Conservation (phyloP, 2,113 vertebrate species). For the Prietella phreatophila region DNA sequence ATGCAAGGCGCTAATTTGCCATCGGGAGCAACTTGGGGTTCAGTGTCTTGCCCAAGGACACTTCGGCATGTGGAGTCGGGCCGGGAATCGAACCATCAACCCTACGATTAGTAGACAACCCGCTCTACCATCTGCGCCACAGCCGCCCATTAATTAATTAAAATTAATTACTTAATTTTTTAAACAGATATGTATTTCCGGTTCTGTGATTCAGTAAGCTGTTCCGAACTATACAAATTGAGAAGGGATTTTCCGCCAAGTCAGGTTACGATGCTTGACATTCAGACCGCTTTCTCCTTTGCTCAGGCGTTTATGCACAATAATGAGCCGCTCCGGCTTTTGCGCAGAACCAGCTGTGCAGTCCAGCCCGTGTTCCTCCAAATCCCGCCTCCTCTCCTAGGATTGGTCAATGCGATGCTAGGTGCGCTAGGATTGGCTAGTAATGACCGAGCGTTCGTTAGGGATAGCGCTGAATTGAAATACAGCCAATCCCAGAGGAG, state of each 20-base stretch:
- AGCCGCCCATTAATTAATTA: too few species aligned
- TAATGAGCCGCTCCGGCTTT: conserved; percentile 11
- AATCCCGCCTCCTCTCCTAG: background rate
- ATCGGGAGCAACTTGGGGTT: too few species aligned
- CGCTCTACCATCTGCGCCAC: too few species aligned
- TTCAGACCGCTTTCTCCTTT: background rate
- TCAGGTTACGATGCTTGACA: background rate
- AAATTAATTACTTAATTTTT: background rate
- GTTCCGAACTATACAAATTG: background rate
- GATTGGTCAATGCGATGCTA: background rate
- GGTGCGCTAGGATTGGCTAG: background rate
- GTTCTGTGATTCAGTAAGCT: background rate
- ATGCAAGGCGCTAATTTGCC: too few species aligned
- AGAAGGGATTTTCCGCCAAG: background rate
- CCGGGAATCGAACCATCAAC: too few species aligned
- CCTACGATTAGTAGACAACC: too few species aligned
- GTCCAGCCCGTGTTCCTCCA: background rate
- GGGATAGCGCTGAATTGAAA: background rate
- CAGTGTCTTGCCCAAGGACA: too few species aligned
- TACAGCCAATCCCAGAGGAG: background rate
- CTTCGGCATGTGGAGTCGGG: too few species aligned
- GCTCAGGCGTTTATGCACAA: background rate
- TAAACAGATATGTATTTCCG: background rate
- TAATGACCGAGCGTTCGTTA: background rate
- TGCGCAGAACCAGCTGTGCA: conserved; percentile 16